phyloP scores from a whole-genome alignment of 1,140 invertebrate genomes.

The Drosophila ambigua region DNA sequence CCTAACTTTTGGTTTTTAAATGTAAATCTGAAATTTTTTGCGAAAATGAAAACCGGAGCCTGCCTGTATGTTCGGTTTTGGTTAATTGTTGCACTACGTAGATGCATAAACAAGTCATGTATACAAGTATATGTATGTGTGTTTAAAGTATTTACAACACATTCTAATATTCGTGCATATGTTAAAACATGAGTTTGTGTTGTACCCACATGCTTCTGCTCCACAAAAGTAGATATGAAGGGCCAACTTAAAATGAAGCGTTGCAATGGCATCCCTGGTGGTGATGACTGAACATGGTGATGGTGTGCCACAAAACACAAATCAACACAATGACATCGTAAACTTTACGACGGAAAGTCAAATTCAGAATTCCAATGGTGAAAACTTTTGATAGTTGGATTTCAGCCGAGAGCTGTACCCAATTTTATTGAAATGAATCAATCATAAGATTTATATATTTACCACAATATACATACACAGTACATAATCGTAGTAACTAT shows the following conservation, averaged over 20 bases:
- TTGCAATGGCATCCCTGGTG: slow-evolving; percentile 8
- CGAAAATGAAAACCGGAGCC: too few relatives aligned
- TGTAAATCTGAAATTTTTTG: too few relatives aligned
- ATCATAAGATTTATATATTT: too few relatives aligned
- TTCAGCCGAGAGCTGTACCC: slow-evolving; percentile 11
- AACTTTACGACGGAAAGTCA: slow-evolving; percentile 24
- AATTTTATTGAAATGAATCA: not conserved
- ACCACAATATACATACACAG: too few relatives aligned
- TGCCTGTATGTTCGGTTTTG: too few relatives aligned
- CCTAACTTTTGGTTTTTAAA: too few relatives aligned
- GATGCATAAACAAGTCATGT: too few relatives aligned
- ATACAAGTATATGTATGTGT: too few relatives aligned
- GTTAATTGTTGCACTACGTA: too few relatives aligned
- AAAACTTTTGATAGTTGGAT: slow-evolving; percentile 55
- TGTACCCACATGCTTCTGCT: not conserved
- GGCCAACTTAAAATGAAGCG: slow-evolving; percentile 1
- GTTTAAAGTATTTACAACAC: too few relatives aligned
- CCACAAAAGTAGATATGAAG: not conserved
- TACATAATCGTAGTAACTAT: slow-evolving; percentile 32
- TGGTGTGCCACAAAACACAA: slow-evolving; percentile 59
- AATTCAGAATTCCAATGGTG: slow-evolving; percentile 51
- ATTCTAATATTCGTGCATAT: too few relatives aligned
- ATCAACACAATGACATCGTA: slow-evolving; percentile 60
- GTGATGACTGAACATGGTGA: slow-evolving; percentile 47
- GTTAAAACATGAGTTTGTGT: not conserved